A percentile compares a stretch with the other conserved stretches of the same genome.
Evolutionary conservation across 2,888 invertebrate species (phyloP).

Genomic region (Pocota personata): DNA sequence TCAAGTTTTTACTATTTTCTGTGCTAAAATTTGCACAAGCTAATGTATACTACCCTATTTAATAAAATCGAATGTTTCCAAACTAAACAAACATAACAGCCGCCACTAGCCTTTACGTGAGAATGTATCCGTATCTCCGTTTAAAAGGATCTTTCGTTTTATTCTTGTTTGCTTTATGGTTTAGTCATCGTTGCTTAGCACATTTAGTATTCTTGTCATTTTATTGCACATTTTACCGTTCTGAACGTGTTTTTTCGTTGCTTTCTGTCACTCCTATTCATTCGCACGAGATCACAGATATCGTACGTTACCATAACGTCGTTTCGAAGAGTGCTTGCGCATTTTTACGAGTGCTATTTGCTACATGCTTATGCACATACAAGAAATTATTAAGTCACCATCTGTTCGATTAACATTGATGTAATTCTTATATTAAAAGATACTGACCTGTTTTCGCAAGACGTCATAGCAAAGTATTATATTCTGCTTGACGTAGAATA

Average conservation of each 20-base stretch:
- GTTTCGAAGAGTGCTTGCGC: slow-evolving; percentile 10
- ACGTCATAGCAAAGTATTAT: not conserved
- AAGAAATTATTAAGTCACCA: slow-evolving; percentile 1
- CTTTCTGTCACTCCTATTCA: slow-evolving; percentile 24
- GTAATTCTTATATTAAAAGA: not conserved
- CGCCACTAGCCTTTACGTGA: slow-evolving; percentile 3
- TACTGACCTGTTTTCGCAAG: not conserved
- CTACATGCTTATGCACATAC: too few relatives aligned
- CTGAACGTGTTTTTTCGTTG: slow-evolving; percentile 32
- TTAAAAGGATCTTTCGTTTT: slow-evolving; percentile 1
- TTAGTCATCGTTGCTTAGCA: slow-evolving; percentile 12
- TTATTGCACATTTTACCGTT: slow-evolving; percentile 36
- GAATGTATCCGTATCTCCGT: not conserved
- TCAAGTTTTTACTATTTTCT: not conserved
- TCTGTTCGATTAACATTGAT: not conserved
- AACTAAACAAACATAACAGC: not conserved
- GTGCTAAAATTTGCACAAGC: not conserved
- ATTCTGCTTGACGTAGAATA: not conserved
- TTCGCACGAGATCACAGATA: slow-evolving; percentile 36
- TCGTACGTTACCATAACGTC: slow-evolving; percentile 31
- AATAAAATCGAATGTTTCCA: not conserved
- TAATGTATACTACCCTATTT: slow-evolving; percentile 2
- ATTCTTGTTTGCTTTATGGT: not conserved
- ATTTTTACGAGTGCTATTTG: not conserved
- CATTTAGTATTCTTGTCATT: slow-evolving; percentile 43